Base-by-base conservation (phyloP, 2,113 vertebrate species). In the Peromyscus polionotus region DNA sequence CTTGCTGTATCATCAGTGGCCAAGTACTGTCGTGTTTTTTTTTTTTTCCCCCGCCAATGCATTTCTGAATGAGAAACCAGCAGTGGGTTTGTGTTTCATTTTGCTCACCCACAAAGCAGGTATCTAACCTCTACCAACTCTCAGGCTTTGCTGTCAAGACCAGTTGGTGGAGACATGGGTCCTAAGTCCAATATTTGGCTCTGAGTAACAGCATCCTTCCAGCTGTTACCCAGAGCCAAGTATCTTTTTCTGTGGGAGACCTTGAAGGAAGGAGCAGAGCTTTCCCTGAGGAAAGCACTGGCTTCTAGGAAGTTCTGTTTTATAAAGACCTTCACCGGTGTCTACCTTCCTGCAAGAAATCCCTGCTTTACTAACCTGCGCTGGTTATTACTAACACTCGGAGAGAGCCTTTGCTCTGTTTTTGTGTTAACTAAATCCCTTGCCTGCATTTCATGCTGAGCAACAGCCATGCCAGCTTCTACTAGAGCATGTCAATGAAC, bases 401-500 rank as follows among this genome's bases (percentile, higher is more conserved):
- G 61, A 90, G 73, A 31, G 90, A 73, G 89, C 54, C 83, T 39
- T 87, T 92, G 93, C 45, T 79, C 91, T 95, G 45, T 84, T 92
- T 87, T 73, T 42, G 57, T 96, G 88, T 95, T 95, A 95, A 92
- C 84, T 42, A 88, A 96, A 94, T 94, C 72, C 24, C 51, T 63
- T 81, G 54, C 48, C 80, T 88, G 54, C 17, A 61, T 88, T 95
- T 90, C 75, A 95, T 75, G 39, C 84, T 87, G 31, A 89, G 77
- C n/a, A 81, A 12, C 61, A 86, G 42, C 85, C 63, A 68, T 3
- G 48, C 22, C 33, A 91, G 61, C 84, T 83, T 81, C 36, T 54
- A 90, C 68, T 16, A 65, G 72, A 48, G 19, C 22, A 86, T 83
- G 93, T 92, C 65, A 54, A 9, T 92, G 80, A 75, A 90, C 39